A percentile compares a stretch with the other conserved stretches of the same genome.
Conservation (phyloP, 2,113 vertebrate species). For the Fulmarus glacialis region DNA sequence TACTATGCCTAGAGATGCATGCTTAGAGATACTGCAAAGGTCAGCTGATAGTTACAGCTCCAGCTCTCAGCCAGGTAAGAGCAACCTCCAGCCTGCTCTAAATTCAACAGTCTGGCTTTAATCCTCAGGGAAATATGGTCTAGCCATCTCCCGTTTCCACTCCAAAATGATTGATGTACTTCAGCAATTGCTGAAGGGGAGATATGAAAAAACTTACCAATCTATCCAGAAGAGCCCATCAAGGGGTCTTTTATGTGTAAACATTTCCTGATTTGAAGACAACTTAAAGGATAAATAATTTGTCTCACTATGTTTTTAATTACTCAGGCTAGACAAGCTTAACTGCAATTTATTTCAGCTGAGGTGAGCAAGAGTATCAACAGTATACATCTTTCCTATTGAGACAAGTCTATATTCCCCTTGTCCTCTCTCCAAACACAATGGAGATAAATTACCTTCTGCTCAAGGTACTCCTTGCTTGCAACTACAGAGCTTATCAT, state of each 20-base stretch:
- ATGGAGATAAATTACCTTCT: neutral
- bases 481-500: neutral
- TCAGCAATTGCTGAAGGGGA: neutral
- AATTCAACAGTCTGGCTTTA: neutral
- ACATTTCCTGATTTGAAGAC: neutral
- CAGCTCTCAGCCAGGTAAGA: neutral
- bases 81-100: neutral
- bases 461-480: neutral
- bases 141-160: neutral
- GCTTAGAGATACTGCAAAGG: neutral
- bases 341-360: neutral
- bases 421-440: neutral
- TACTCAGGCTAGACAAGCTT: neutral
- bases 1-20: neutral
- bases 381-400: neutral
- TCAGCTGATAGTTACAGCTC: neutral
- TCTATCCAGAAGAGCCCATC: neutral
- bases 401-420: neutral
- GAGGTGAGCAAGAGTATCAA: neutral
- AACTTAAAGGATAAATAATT: constrained; percentile 2
- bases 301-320: constrained; percentile 1
- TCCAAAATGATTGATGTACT: neutral
- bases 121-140: neutral
- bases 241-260: neutral
- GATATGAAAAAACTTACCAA: neutral